phyloP scores from a whole-genome alignment of 1,140 invertebrate species.

The Bradysia coprophila region DNA sequence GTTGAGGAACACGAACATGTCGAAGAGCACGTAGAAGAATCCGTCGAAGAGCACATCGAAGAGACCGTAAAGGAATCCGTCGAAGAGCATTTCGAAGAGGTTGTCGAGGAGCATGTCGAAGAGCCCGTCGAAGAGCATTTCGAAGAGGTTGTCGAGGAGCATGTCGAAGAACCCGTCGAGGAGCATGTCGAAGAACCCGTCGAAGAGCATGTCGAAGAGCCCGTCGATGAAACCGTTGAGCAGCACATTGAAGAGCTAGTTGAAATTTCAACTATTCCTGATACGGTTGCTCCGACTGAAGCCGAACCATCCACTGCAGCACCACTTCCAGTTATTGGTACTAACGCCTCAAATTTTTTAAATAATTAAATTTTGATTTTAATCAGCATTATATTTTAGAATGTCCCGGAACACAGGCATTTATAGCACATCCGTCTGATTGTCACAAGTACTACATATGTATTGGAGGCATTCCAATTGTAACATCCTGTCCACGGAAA shows the following conservation, averaged over 20 bases:
- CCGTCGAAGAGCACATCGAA: neutral
- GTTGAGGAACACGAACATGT: neutral
- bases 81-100: neutral
- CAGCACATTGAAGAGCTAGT: neutral
- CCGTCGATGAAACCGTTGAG: neutral
- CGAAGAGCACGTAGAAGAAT: neutral
- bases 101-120: neutral
- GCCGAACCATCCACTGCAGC: too few species aligned
- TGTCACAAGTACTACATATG: constrained; percentile 20
- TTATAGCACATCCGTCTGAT: constrained; percentile 15
- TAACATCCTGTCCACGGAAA: constrained; percentile 15
- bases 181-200: neutral
- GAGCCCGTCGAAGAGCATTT: neutral
- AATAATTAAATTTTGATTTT: too few species aligned
- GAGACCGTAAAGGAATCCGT: neutral
- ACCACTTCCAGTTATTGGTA: too few species aligned
- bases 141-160: neutral
- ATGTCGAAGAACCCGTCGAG: neutral
- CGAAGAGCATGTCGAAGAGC: neutral
- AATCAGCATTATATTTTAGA: too few species aligned
- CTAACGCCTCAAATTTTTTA: too few species aligned
- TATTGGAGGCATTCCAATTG: constrained; percentile 15
- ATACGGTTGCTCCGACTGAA: too few species aligned
- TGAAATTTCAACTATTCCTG: too few species aligned
- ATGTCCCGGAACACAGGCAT: constrained; percentile 11